Evolutionary conservation across 2,797 vertebrate genomes (phyloP).

Genomic region (Phataginus tricuspis): DNA sequence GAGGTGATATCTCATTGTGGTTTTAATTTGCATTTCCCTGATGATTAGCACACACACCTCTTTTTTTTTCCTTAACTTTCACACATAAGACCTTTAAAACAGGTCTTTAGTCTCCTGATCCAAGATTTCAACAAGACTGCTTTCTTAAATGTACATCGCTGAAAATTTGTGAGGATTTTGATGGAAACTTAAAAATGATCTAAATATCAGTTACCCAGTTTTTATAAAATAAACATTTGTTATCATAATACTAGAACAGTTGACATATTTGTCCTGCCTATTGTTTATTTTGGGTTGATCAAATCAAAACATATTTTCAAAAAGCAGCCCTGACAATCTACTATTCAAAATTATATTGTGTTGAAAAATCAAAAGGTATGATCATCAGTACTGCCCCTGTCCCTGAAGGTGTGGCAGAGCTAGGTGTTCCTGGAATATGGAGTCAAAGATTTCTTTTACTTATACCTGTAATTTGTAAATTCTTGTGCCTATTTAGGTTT

Average conservation of each 20-base stretch:
- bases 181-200: background rate
- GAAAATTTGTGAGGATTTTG: conserved; percentile 11
- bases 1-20: too few relatives aligned
- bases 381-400: background rate
- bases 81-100: background rate
- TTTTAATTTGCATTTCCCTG: too few relatives aligned
- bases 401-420: background rate
- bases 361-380: background rate
- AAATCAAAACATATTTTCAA: background rate
- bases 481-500: background rate
- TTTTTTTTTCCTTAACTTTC: background rate
- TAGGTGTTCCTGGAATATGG: background rate
- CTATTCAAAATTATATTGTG: background rate
- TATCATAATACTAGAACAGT: background rate
- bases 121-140: background rate
- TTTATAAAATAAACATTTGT: conserved; percentile 11
- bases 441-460: background rate
- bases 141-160: background rate
- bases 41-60: background rate
- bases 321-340: background rate
- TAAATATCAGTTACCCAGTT: background rate
- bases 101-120: background rate
- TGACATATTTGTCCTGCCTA: background rate
- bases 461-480: background rate
- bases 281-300: background rate